Evolutionary conservation across 2,113 vertebrate genomes (phyloP).

Genomic region (Girardinichthys multiradiatus): DNA sequence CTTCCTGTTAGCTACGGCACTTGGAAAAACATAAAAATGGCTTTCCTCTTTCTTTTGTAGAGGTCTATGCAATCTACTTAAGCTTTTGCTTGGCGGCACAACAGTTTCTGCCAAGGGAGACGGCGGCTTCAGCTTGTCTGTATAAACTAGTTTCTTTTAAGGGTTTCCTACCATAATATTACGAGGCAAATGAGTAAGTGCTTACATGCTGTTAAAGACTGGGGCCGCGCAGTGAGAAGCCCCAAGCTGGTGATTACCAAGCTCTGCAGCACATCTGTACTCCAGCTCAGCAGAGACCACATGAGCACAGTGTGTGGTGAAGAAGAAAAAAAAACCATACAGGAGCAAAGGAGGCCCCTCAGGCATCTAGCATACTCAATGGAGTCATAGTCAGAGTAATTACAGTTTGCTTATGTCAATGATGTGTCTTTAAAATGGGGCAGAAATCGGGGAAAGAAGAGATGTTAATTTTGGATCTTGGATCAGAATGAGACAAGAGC

Average conservation of each 20-base stretch:
- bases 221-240: conserved; percentile 74
- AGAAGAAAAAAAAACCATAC: conserved; percentile 25
- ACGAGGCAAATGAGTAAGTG: conserved; percentile 81
- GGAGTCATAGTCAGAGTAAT: conserved; percentile 64
- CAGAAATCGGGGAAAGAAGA: conserved; percentile 52
- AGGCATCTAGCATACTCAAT: conserved; percentile 55
- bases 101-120: conserved; percentile 41
- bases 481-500: conserved; percentile 44
- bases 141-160: conserved; percentile 78
- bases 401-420: conserved; percentile 66
- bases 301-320: conserved; percentile 60
- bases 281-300: conserved; percentile 62
- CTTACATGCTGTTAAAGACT: conserved; percentile 81
- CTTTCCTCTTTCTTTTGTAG: conserved; percentile 11
- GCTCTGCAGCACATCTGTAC: conserved; percentile 79
- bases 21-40: conserved; percentile 27
- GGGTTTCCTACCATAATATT: conserved; percentile 75
- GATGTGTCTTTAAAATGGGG: conserved; percentile 62
- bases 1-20: neutral
- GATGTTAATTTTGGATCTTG: conserved; percentile 60
- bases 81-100: conserved; percentile 29
- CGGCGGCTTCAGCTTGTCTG: conserved; percentile 64
- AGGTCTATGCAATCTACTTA: conserved; percentile 11
- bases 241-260: conserved; percentile 79
- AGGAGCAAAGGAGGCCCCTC: conserved; percentile 47